These are phyloP conservation scores for Leptinotarsa rubiginosa DNA, from an alignment of 2,888 invertebrate genomes.

Conservation along the genomic window DNA sequence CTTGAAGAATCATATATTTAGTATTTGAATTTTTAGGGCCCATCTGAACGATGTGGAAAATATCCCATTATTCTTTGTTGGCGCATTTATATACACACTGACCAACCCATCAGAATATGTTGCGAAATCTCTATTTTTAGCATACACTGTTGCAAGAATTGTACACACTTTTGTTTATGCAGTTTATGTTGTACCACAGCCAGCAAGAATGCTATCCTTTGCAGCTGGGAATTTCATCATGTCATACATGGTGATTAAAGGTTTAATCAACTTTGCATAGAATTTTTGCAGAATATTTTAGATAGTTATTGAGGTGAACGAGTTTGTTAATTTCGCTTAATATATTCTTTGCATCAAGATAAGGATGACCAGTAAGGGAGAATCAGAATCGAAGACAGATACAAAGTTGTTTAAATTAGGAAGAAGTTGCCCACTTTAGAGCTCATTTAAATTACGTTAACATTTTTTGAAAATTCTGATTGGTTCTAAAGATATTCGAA, in stretches of 20 bases:
- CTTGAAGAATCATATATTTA: slow-evolving; percentile 30
- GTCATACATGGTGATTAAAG: slow-evolving; percentile 57
- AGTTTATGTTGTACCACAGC: slow-evolving; percentile 1
- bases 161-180: slow-evolving; percentile 12
- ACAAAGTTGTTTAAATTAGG: too few species aligned
- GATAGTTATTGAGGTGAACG: neutral
- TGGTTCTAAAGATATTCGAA: too few species aligned
- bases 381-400: neutral
- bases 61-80: slow-evolving; percentile 73
- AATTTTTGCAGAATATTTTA: neutral
- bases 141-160: slow-evolving; percentile 39
- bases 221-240: neutral
- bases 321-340: neutral
- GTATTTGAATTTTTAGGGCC: slow-evolving; percentile 58
- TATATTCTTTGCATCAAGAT: neutral
- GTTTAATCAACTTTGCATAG: slow-evolving; percentile 43
- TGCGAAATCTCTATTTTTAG: slow-evolving; percentile 63
- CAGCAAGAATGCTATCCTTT: neutral
- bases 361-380: neutral
- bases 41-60: slow-evolving; percentile 79
- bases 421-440: too few species aligned
- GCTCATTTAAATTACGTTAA: too few species aligned
- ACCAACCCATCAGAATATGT: slow-evolving; percentile 68
- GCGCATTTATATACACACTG: slow-evolving; percentile 71
- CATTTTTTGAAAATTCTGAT: too few species aligned